phyloP scores from a whole-genome alignment of 2,113 vertebrate species.

The Silurus asotus region DNA sequence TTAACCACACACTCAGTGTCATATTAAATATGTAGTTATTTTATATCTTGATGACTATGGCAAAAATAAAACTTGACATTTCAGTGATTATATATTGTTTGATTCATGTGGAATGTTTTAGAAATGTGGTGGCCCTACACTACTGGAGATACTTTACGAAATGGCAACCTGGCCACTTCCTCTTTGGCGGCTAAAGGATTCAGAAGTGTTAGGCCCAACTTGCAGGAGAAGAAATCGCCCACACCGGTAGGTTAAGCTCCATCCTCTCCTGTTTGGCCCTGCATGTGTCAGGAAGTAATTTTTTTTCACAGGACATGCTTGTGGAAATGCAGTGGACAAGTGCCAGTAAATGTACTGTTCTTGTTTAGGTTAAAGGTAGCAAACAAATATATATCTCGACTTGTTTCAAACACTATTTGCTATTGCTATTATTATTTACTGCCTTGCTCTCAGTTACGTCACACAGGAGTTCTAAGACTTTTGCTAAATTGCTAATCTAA shows the following conservation, averaged over 20 bases:
- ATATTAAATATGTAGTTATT: not conserved
- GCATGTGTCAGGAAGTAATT: slow-evolving; percentile 3
- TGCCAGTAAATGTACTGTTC: slow-evolving; percentile 36
- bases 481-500: not conserved
- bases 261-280: slow-evolving; percentile 7
- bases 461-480: not conserved
- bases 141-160: slow-evolving; percentile 72
- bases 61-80: not conserved
- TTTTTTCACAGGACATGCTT: slow-evolving; percentile 46
- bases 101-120: slow-evolving; percentile 43
- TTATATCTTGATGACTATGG: not conserved
- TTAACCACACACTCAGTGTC: not conserved
- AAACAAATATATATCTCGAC: not conserved
- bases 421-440: slow-evolving; percentile 25
- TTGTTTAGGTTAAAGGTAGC: not conserved
- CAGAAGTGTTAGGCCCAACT: slow-evolving; percentile 83
- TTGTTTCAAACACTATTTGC: not conserved
- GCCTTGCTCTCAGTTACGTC: not conserved
- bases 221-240: slow-evolving; percentile 82
- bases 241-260: slow-evolving; percentile 72
- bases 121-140: slow-evolving; percentile 81
- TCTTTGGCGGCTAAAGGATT: slow-evolving; percentile 89
- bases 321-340: slow-evolving; percentile 38
- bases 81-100: slow-evolving; percentile 7
- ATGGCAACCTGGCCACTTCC: slow-evolving; percentile 78